Conservation (phyloP, 2,888 invertebrate species). For the Tribolium freemani region DNA sequence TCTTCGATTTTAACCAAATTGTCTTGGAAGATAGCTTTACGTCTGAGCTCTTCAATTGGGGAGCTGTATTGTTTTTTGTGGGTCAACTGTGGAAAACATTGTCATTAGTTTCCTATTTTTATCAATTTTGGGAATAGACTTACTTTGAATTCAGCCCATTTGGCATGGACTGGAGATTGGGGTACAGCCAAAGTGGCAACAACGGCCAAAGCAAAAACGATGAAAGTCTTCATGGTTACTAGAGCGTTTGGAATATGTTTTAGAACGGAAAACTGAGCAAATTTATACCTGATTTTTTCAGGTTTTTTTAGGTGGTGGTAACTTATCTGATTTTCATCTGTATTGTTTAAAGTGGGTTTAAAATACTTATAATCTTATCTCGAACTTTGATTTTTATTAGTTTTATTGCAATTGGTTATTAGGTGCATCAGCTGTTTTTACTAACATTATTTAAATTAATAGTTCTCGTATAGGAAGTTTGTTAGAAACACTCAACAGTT, state of each 20-base stretch:
- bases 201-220: conserved; percentile 25
- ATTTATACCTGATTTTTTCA: background rate
- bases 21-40: conserved; percentile 86
- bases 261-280: background rate
- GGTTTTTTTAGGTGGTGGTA: background rate
- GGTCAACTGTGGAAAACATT: background rate
- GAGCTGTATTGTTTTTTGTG: conserved; percentile 70
- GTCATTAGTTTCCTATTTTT: background rate
- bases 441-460: too few relatives aligned
- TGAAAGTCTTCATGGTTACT: conserved; percentile 5
- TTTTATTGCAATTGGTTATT: background rate
- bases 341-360: background rate
- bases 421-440: too few relatives aligned
- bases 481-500: too few relatives aligned
- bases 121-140: background rate
- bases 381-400: background rate
- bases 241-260: background rate
- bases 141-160: conserved; percentile 48
- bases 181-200: conserved; percentile 27
- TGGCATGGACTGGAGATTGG: conserved; percentile 18
- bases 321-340: background rate
- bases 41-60: conserved; percentile 80
- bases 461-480: too few relatives aligned
- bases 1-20: conserved; percentile 83
- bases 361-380: background rate